These are phyloP conservation scores for Leptinotarsa haldemani DNA, from an alignment of 2,888 invertebrate genomes.

Conservation along the genomic window DNA sequence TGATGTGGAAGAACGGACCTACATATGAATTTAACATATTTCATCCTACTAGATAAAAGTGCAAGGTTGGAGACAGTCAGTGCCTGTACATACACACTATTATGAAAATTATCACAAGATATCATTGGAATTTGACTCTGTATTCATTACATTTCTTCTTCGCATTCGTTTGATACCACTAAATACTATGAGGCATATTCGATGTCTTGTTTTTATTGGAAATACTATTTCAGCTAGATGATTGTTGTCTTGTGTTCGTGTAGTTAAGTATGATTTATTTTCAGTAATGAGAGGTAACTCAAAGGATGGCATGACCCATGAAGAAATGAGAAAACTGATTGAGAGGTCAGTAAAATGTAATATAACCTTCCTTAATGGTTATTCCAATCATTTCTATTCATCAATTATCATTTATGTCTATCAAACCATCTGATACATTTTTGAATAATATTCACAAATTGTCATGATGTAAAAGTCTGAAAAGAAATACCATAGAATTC, in stretches of 20 bases:
- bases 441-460: neutral
- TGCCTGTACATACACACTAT: too few relatives aligned
- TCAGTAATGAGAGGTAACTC: slow-evolving; percentile 76
- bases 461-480: neutral
- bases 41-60: too few relatives aligned
- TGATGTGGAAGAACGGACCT: too few relatives aligned
- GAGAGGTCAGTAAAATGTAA: slow-evolving; percentile 84
- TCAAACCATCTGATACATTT: neutral
- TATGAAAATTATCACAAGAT: too few relatives aligned
- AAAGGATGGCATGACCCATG: slow-evolving; percentile 94
- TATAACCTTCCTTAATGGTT: slow-evolving; percentile 14
- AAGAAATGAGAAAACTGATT: slow-evolving; percentile 97
- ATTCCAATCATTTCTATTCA: slow-evolving; percentile 9
- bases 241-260: slow-evolving; percentile 68
- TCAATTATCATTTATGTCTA: neutral
- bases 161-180: too few relatives aligned
- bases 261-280: slow-evolving; percentile 69
- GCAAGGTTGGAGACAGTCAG: too few relatives aligned
- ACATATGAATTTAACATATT: too few relatives aligned
- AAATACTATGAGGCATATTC: slow-evolving; percentile 36
- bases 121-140: too few relatives aligned
- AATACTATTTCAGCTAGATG: slow-evolving; percentile 38
- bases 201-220: neutral
- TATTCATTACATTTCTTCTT: too few relatives aligned
- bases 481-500: neutral